Base-by-base conservation (phyloP, 2,113 vertebrate species). In the Tetrao urogallus region DNA sequence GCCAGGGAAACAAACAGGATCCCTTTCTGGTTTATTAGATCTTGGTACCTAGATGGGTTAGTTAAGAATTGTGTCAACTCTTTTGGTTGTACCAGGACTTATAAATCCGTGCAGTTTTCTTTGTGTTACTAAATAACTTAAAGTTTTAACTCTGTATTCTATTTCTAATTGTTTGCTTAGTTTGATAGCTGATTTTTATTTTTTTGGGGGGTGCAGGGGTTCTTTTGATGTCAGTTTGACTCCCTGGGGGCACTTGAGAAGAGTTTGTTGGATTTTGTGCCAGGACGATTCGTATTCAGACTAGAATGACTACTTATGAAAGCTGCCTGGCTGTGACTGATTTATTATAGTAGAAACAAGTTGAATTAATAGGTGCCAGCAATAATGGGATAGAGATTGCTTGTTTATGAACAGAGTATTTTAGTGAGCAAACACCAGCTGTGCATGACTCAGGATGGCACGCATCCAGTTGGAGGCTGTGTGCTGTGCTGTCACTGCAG, bases 401-500 rank as follows among this genome's bases (percentile, higher is more conserved):
- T 97, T 98, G 95, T 97, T 98, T 97, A 94, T 97, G 97, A 97
- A 96, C 71, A 92, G 94, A 96, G 88, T 97, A 93, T 97, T 97
- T 97, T 95, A 93, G 96, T 97, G 96, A 97, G 96, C 94, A 96
- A 97, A 96, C 85, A 94, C 95, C 97, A 98, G 97, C 97, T 97
- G 96, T 97, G 96, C 58, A 28, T 95, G 96, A 96, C 95, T 96
- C 92, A 96, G 88, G 92, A 78, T 97, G 97, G 97, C 98, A 96
- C 65, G 79, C 71, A 84, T 97, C 96, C 97, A 98, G 93, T 88
- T 85, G 76, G 94, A 94, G 93, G 82, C 80, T 91, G 89, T 57
- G 8, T 89, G 70, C 86, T 94, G 85, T 94, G 91, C 85, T 95
- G 93, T 96, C 76, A 80, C 85, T 34, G 17, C 30, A 94, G 86